Evolutionary conservation across 2,888 invertebrate species (phyloP).

Genomic region (Gonocerus acuteangulatus): DNA sequence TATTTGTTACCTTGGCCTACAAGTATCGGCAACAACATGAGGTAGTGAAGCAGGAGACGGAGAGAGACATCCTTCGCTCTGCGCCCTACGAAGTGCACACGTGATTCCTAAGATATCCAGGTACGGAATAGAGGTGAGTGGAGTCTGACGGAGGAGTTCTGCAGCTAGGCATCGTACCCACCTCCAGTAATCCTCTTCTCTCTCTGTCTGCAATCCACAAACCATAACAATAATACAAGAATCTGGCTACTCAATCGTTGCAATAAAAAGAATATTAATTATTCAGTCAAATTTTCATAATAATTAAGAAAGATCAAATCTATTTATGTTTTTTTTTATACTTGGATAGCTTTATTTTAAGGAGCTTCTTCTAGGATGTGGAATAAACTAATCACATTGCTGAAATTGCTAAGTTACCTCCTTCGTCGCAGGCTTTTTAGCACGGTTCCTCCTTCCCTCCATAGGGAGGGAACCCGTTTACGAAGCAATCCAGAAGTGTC

Average conservation of each 20-base stretch:
- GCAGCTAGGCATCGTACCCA: constrained; percentile 69
- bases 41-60: constrained; percentile 25
- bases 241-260: neutral
- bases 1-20: constrained; percentile 46
- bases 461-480: too few species aligned
- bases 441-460: too few species aligned
- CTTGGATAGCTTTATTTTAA: too few species aligned
- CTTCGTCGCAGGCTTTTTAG: too few species aligned
- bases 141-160: constrained; percentile 66
- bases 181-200: constrained; percentile 60
- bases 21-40: constrained; percentile 43
- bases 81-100: constrained; percentile 29
- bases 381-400: too few species aligned
- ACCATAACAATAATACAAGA: constrained; percentile 44
- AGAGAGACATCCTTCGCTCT: constrained; percentile 33
- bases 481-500: too few species aligned
- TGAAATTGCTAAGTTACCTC: too few species aligned
- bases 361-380: too few species aligned
- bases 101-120: constrained; percentile 62
- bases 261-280: too few species aligned
- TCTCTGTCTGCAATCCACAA: constrained; percentile 51
- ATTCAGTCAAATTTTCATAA: too few species aligned
- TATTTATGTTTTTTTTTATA: too few species aligned
- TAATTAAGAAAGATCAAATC: too few species aligned
- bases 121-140: constrained; percentile 53